Evolutionary conservation across 2,113 vertebrate genomes (phyloP), one percentile per base, ranked within the genome.

Genomic region (Notarius lentiginosus): DNA sequence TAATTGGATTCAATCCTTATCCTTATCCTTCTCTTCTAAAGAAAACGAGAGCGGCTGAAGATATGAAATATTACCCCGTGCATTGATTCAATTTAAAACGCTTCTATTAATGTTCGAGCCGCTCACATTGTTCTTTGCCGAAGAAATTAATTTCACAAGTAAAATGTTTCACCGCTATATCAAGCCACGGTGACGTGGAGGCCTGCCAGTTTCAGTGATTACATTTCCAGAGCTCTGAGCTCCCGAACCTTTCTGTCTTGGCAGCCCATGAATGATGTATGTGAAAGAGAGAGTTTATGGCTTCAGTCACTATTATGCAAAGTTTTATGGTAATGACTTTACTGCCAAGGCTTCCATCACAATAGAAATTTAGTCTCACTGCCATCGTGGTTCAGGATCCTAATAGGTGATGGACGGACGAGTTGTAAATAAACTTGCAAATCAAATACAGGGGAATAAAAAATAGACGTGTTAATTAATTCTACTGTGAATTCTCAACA

Each of bases 1-100:
- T 95, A 95, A 96, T 96, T 95, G 94, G 94, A 95, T 96, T 95
- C 94, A 94, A 95, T 94, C 94, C 94, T 95, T 94, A 95, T 95
- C 92, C 95, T 95, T 94, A 95, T 95, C 92, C 95, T 95, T 94
- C 94, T 93, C 90, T 91, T 86, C 90, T 92, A 63, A 77, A 89
- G n/a, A 6, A 66, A 92, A 92, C 41, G 85, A 87, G 91, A 91
- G 92, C 89, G 92, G 92, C 92, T 92, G 92, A 93, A 90, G 90
- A 88, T 68, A 68, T 84, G 82, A 89, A 92, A 92, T 88, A 86
- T 92, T 84, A 85, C 87, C 75, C 90, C 87, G 86, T 89, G 72
- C 84, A 91, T 93, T 93, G 94, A 94, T 95, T 93, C 92, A 93
- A 92, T 87, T 88, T 91, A 90, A 91, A 93, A 92, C 84, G 87